Percentiles rank a stretch among this genome's conserved stretches.
Evolutionary conservation across 1,140 invertebrate genomes (phyloP).

Genomic region (Drosophila athabasca): DNA sequence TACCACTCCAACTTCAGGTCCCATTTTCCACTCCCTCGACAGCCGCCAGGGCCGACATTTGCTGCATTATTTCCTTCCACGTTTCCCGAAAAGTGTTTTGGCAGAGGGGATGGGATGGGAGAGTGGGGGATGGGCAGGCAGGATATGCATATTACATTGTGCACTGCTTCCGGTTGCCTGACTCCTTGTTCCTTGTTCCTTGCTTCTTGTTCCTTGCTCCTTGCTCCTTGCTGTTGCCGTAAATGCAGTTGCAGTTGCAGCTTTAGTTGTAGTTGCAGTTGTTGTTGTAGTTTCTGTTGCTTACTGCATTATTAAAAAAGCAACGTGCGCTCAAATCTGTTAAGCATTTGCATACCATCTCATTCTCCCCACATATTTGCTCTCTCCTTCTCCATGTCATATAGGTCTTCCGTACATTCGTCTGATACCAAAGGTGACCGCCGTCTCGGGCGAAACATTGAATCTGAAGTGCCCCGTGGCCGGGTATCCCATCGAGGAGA

Average conservation of each 20-base stretch:
- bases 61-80: slow-evolving; percentile 79
- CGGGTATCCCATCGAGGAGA: slow-evolving; percentile 91
- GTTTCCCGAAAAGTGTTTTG: slow-evolving; percentile 63
- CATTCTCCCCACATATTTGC: not conserved
- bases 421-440: slow-evolving; percentile 92
- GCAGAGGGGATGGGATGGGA: slow-evolving; percentile 12
- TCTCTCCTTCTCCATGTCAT: slow-evolving; percentile 2
- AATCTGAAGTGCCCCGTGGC: slow-evolving; percentile 93
- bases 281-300: slow-evolving; percentile 39
- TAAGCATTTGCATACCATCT: slow-evolving; percentile 54
- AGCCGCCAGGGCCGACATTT: slow-evolving; percentile 61
- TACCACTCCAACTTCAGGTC: slow-evolving; percentile 3
- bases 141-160: slow-evolving; percentile 79
- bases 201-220: not conserved
- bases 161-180: slow-evolving; percentile 47
- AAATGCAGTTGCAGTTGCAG: not conserved
- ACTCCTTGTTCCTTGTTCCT: not conserved
- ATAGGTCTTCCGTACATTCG: slow-evolving; percentile 94
- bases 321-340: slow-evolving; percentile 69
- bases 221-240: not conserved
- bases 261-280: slow-evolving; percentile 20
- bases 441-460: slow-evolving; percentile 91
- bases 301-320: slow-evolving; percentile 79
- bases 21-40: slow-evolving; percentile 9
- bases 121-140: slow-evolving; percentile 14